Percentiles rank a stretch among this genome's conserved stretches.
Conservation (phyloP, 2,888 invertebrate genomes). For the Parnassius glacialis region DNA sequence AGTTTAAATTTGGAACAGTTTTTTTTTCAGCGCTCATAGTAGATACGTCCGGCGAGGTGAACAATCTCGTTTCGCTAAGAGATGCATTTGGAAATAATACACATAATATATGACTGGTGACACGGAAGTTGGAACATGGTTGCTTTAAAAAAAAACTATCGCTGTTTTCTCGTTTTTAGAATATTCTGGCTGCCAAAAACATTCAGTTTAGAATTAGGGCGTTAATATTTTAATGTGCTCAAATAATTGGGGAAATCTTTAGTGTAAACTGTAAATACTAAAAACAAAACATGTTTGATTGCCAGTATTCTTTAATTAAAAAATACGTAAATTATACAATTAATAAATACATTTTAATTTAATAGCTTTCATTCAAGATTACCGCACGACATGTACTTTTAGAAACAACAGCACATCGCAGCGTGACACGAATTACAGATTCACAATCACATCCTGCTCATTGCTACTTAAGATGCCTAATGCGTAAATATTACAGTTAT, state of each 20-base stretch:
- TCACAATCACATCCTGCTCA: conserved; percentile 57
- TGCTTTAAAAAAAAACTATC: background rate
- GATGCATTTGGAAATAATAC: conserved; percentile 6
- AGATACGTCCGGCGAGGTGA: conserved; percentile 69
- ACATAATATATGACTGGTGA: conserved; percentile 5
- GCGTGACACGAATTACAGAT: conserved; percentile 61
- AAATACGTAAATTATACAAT: background rate
- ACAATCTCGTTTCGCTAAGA: conserved; percentile 59
- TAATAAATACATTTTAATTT: background rate
- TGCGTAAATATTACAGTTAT: conserved; percentile 60
- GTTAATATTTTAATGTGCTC: too few species aligned
- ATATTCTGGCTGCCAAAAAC: too few species aligned
- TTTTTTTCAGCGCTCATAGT: conserved; percentile 63
- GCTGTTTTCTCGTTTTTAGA: too few species aligned
- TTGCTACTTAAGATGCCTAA: conserved; percentile 55
- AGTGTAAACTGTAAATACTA: too few species aligned
- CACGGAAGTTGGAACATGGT: conserved; percentile 12
- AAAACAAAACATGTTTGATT: too few species aligned
- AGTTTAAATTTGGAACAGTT: conserved; percentile 76
- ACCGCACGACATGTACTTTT: conserved; percentile 35
- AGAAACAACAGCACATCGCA: conserved; percentile 39
- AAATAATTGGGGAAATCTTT: too few species aligned
- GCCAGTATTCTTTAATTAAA: too few species aligned
- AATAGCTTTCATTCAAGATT: conserved; percentile 20
- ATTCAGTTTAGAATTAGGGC: too few species aligned